phyloP scores from a whole-genome alignment of 2,888 invertebrate species.

The Cephus nigrinus region DNA sequence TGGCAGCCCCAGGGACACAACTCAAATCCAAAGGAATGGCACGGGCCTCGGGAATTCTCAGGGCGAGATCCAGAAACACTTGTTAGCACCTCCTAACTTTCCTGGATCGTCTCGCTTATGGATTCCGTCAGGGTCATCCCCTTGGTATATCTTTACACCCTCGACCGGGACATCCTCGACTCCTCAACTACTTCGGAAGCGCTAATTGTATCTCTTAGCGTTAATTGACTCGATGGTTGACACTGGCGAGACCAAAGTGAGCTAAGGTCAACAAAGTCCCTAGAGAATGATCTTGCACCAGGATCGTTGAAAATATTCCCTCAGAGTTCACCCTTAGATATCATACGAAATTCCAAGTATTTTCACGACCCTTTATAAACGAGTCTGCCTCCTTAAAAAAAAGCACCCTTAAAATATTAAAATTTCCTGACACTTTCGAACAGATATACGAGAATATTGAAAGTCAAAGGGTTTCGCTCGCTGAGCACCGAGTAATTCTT shows the following conservation, averaged over 20 bases:
- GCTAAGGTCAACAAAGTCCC: conserved; percentile 1
- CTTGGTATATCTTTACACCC: background rate
- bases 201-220: conserved; percentile 43
- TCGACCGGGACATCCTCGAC: background rate
- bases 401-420: background rate
- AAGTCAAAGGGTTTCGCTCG: background rate
- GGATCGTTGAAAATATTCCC: background rate
- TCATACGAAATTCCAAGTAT: background rate
- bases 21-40: conserved; percentile 12
- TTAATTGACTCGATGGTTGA: conserved; percentile 46
- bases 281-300: background rate
- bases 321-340: background rate
- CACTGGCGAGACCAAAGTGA: conserved; percentile 18
- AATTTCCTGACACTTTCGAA: background rate
- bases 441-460: background rate
- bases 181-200: background rate
- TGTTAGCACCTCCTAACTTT: conserved; percentile 56
- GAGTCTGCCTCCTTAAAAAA: background rate
- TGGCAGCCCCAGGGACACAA: conserved; percentile 51
- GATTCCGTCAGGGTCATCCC: conserved; percentile 28
- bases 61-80: conserved; percentile 42
- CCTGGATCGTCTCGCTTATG: conserved; percentile 39
- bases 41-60: background rate
- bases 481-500: background rate
- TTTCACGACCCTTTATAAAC: background rate